Evolutionary conservation across 2,888 invertebrate genomes (phyloP), one percentile per base, ranked within the genome.

Genomic region (Cosmopolites sordidus): DNA sequence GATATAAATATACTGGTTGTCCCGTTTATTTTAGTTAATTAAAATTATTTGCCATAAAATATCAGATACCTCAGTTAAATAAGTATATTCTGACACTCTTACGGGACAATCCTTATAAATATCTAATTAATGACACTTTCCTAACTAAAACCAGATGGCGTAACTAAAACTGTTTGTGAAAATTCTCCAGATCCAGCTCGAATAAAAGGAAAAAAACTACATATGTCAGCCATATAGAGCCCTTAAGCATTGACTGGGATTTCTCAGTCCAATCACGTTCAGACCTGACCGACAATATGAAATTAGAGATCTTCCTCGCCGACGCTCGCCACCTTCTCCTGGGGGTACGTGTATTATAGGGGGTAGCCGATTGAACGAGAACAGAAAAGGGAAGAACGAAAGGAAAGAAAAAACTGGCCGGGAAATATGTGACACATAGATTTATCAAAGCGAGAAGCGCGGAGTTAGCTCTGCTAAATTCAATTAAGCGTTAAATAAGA

Each of bases 281-380:
- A 47, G 49, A 51, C 39, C 54, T 57, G 59, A 59, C 62, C 58
- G 56, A 62, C 62, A 62, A 61, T 62, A 61, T 61, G 59, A 59
- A 61, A 62, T 62, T 62, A 61, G 61, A 62, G 58, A 49, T 54
- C 58, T 54, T 59, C 55, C 58, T 51, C 47, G 8, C 22, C 22
- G 29, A 58, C 49, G 17, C 29, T 48, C 43, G 51, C 48, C 56
- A 40, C 17, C 18, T 38, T 16, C 48, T 33, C 42, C 37, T 12
- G 44, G 54, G 47, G 48, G 40, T 22, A 44, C 43, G 41, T 48
- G 48, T 48, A 39, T 54, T 45, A 39, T 38, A 30, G 15, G 49
- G 48, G 42, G n/a, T n/a, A 22, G 8, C 33, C 8, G 33, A 6
- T 11, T n/a, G 33, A 12, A 12, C 4, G 5, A 33, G 33, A n/a